These are phyloP conservation scores for Microcebus tavaratra DNA, from an alignment of 2,113 vertebrate species.

Conservation along the genomic window DNA sequence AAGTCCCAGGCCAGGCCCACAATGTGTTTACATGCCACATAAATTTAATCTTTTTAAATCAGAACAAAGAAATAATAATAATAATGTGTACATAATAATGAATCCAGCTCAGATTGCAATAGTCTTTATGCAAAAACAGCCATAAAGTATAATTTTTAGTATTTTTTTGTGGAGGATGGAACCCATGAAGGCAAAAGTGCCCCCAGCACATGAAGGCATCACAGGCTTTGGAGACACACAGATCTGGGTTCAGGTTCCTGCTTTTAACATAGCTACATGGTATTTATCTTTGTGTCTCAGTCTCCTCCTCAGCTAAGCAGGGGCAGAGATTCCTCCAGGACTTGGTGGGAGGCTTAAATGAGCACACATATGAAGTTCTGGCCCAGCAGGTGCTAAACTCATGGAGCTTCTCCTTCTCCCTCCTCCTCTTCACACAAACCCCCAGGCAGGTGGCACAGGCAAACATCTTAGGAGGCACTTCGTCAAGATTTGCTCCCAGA, in stretches of 20 bases:
- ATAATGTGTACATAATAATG: not conserved
- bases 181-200: not conserved
- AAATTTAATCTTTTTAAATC: not conserved
- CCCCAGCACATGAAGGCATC: not conserved
- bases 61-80: not conserved
- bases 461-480: not conserved
- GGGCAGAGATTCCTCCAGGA: not conserved
- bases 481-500: not conserved
- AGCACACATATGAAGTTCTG: fast-evolving
- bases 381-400: not conserved
- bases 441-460: not conserved
- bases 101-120: not conserved
- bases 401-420: no score
- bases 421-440: not conserved
- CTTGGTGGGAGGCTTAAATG: not conserved
- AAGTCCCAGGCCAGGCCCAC: not conserved
- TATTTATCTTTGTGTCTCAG: not conserved
- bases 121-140: not conserved
- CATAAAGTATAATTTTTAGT: not conserved
- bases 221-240: not conserved
- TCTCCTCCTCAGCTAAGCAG: not conserved
- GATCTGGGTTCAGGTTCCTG: not conserved
- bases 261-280: not conserved
- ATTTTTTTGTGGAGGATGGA: not conserved
- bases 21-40: not conserved